phyloP scores from a whole-genome alignment of 2,113 vertebrate species.

The Clarias magur region DNA sequence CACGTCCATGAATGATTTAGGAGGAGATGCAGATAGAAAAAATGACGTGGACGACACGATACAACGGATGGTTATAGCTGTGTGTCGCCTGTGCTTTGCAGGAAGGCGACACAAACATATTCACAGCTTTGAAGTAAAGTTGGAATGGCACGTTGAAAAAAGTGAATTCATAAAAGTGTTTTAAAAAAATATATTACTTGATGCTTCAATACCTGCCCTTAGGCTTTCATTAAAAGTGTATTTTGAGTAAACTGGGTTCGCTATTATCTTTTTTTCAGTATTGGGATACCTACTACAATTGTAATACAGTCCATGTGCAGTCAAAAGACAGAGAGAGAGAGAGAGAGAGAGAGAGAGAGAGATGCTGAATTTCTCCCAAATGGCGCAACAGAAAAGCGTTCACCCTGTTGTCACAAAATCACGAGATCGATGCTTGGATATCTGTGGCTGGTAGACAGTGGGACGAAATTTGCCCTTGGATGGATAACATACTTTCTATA shows the following conservation, averaged over 20 bases:
- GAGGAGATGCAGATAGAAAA: too few relatives aligned
- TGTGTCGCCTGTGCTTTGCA: too few relatives aligned
- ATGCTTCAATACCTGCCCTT: background rate
- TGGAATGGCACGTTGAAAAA: background rate
- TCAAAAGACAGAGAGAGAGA: background rate
- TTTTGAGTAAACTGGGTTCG: background rate
- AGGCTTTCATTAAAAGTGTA: background rate
- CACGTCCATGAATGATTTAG: too few relatives aligned
- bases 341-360: background rate
- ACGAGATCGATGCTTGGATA: background rate
- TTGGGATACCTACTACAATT: background rate
- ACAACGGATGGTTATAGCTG: too few relatives aligned
- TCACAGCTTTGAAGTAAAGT: background rate
- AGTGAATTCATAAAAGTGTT: background rate
- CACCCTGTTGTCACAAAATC: background rate
- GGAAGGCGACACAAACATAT: too few relatives aligned
- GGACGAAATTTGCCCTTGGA: background rate
- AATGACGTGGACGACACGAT: too few relatives aligned
- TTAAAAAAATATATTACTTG: background rate
- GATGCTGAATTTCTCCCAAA: background rate
- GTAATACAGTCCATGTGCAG: background rate
- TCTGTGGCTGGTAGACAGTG: too few relatives aligned
- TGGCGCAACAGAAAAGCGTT: background rate
- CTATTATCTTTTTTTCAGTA: background rate
- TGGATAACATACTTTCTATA: background rate